Conservation (phyloP, 2,888 invertebrate species). For the Synanthedon formicaeformis region DNA sequence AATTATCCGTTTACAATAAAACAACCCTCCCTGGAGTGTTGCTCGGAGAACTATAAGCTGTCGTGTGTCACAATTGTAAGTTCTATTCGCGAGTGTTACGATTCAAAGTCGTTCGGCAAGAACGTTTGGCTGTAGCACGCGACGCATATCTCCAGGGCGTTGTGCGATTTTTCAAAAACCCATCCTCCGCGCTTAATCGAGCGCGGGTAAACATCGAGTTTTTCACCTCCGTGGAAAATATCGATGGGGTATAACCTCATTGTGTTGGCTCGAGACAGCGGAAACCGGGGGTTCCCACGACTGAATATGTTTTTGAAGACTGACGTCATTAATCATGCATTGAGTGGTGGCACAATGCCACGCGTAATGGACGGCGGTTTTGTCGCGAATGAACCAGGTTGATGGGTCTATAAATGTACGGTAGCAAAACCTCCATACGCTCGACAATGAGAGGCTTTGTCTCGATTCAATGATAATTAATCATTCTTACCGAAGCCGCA, state of each 20-base stretch:
- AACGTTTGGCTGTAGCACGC: constrained; percentile 27
- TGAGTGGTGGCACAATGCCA: constrained; percentile 48
- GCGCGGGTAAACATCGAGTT: constrained; percentile 63
- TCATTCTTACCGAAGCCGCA: constrained; percentile 21
- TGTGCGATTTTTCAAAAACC: constrained; percentile 52
- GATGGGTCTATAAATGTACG: constrained; percentile 32
- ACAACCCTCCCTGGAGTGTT: constrained; percentile 37
- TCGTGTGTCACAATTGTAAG: constrained; percentile 11
- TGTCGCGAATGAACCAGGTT: constrained; percentile 35
- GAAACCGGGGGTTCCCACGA: constrained; percentile 43
- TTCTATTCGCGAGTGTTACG: constrained; percentile 15
- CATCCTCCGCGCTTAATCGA: constrained; percentile 60
- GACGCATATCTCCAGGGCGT: constrained; percentile 29
- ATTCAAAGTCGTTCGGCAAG: constrained; percentile 13
- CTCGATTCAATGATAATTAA: constrained; percentile 28
- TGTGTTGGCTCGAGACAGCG: constrained; percentile 35
- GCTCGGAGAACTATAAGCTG: constrained; percentile 13
- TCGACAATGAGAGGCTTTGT: constrained; percentile 43
- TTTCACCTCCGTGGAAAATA: constrained; percentile 56
- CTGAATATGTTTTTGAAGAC: constrained; percentile 53
- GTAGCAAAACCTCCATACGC: constrained; percentile 15
- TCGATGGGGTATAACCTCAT: constrained; percentile 39
- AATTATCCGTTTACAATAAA: constrained; percentile 68
- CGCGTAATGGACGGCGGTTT: constrained; percentile 48
- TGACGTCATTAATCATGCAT: constrained; percentile 60